phyloP scores from a whole-genome alignment of 2,888 invertebrate species.

The Phortica magna region DNA sequence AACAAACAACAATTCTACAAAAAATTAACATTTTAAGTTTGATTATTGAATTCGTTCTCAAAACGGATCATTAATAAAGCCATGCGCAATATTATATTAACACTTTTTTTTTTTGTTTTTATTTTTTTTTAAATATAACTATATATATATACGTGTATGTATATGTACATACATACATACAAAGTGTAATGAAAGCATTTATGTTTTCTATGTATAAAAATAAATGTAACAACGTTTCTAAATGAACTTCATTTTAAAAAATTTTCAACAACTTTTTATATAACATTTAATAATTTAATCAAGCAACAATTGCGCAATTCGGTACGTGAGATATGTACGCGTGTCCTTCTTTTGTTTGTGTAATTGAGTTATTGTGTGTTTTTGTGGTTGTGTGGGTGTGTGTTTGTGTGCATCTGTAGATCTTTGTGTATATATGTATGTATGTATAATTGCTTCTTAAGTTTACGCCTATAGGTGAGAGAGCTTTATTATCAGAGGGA shows the following conservation, averaged over 20 bases:
- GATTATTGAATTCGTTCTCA: background rate
- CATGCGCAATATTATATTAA: background rate
- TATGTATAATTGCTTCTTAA: background rate
- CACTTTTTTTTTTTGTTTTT: background rate
- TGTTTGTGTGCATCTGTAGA: background rate
- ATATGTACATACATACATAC: too few relatives aligned
- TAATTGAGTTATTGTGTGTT: background rate
- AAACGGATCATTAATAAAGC: background rate
- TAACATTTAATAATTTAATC: background rate
- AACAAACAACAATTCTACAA: constrained; percentile 10
- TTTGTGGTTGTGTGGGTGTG: background rate
- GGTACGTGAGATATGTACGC: constrained; percentile 18
- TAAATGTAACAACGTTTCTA: constrained; percentile 18
- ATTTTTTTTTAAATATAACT: background rate
- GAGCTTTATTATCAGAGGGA: background rate
- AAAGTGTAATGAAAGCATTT: too few relatives aligned
- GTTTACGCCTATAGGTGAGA: background rate
- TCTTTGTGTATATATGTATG: background rate
- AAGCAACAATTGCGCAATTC: constrained; percentile 25
- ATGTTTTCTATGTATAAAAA: background rate
- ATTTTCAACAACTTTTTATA: constrained; percentile 5
- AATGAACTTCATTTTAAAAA: constrained; percentile 3
- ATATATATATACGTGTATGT: too few relatives aligned
- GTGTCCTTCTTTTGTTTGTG: background rate
- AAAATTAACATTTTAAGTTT: background rate